Conservation (phyloP, 2,797 vertebrate genomes). For the Microctenopoma stevenorrisi region DNA sequence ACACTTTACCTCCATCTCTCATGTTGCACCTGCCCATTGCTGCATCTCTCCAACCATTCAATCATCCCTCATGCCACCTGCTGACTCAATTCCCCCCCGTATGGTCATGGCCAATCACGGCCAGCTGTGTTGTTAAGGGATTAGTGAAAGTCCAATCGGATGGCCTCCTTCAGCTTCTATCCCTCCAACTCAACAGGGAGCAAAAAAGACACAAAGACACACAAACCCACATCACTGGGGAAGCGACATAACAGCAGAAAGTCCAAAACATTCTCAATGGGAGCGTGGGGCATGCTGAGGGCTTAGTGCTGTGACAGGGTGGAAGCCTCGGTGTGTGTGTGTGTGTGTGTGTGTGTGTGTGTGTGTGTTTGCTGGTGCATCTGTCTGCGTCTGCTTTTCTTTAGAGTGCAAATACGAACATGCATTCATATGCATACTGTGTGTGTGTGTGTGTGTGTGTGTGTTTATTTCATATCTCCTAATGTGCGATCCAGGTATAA, state of each 20-base stretch:
- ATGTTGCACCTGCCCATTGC: constrained; percentile 38
- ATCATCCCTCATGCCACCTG: constrained; percentile 62
- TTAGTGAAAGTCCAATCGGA: constrained; percentile 81
- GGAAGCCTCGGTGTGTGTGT: constrained; percentile 48
- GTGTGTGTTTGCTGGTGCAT: constrained; percentile 1
- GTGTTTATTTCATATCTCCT: constrained; percentile 37
- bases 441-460: constrained; percentile 17
- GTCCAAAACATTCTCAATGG: constrained; percentile 73
- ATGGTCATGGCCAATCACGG: constrained; percentile 73
- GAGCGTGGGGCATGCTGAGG: constrained; percentile 71
- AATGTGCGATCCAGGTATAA: constrained; percentile 36
- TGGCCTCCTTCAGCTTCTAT: constrained; percentile 71
- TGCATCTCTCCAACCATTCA: constrained; percentile 57
- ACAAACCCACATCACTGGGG: constrained; percentile 53
- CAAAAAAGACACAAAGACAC: constrained; percentile 69
- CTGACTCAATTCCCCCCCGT: constrained; percentile 59
- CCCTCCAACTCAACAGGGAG: constrained; percentile 66
- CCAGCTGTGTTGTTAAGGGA: constrained; percentile 83
- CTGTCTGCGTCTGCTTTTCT: constrained; percentile 36
- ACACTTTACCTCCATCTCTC: constrained; percentile 23
- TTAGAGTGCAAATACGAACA: constrained; percentile 21
- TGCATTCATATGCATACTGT: too few species aligned
- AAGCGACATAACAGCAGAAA: constrained; percentile 56
- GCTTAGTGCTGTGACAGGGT: constrained; percentile 62
- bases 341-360: constrained; percentile 19